phyloP scores from a whole-genome alignment of 2,113 vertebrate species.

The Hippocampus mohnikei region DNA sequence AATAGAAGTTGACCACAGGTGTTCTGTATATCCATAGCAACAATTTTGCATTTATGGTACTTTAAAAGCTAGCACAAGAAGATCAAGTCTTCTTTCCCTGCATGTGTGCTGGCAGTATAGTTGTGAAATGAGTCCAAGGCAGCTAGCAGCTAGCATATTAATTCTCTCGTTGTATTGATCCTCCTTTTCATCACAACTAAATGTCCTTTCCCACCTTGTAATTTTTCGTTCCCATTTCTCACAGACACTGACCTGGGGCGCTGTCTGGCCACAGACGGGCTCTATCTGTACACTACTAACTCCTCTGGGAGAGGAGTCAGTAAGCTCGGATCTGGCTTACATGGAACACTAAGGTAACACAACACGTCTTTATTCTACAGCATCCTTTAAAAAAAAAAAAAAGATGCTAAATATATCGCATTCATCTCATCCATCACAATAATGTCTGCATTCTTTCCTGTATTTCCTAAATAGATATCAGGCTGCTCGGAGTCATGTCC shows the following conservation, averaged over 20 bases:
- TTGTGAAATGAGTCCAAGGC: neutral
- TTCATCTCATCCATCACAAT: constrained; percentile 9
- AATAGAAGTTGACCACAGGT: constrained; percentile 21
- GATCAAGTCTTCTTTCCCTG: neutral
- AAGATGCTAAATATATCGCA: constrained; percentile 39
- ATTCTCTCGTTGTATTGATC: neutral
- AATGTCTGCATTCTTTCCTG: constrained; percentile 11
- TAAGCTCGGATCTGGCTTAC: constrained; percentile 95
- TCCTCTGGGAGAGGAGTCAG: constrained; percentile 94
- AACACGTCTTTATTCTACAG: constrained; percentile 36
- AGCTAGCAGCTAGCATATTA: neutral
- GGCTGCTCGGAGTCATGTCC: constrained; percentile 10
- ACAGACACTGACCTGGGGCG: constrained; percentile 94
- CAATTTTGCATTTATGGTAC: neutral
- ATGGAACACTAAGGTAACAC: constrained; percentile 92
- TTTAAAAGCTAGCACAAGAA: constrained; percentile 11
- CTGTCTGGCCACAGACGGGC: constrained; percentile 91
- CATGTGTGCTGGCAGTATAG: neutral
- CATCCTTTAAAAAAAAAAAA: constrained; percentile 16
- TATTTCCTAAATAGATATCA: constrained; percentile 15
- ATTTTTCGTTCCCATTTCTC: constrained; percentile 37
- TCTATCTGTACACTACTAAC: constrained; percentile 96
- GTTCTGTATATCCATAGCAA: constrained; percentile 8
- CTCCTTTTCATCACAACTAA: neutral
- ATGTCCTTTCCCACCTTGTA: constrained; percentile 8